Evolutionary conservation across 2,797 vertebrate genomes (phyloP).

Genomic region (Peromyscus attwateri): DNA sequence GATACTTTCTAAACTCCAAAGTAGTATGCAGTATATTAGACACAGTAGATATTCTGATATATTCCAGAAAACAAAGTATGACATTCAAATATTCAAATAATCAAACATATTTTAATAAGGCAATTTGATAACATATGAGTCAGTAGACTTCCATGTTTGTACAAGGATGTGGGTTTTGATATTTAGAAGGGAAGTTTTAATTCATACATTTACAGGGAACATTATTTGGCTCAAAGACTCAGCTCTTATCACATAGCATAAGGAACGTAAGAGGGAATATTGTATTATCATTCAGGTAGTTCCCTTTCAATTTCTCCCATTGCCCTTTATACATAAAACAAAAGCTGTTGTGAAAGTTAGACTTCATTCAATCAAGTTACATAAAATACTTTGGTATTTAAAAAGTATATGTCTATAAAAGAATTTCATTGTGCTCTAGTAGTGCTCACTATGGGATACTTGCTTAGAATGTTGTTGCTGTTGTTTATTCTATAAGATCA

Average conservation of each 20-base stretch:
- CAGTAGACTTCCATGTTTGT: background rate
- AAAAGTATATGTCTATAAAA: background rate
- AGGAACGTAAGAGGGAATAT: conserved; percentile 4
- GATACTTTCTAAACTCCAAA: background rate
- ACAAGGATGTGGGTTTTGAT: background rate
- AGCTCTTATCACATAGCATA: conserved; percentile 6
- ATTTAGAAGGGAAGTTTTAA: conserved; percentile 29
- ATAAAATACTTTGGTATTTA: background rate
- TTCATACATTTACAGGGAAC: background rate
- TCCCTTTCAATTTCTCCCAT: background rate
- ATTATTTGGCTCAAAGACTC: conserved; percentile 21
- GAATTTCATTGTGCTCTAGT: background rate
- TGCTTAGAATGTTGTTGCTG: background rate
- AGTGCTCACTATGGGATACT: background rate
- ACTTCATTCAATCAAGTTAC: background rate
- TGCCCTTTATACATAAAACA: background rate
- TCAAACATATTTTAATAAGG: background rate
- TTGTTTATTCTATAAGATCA: background rate
- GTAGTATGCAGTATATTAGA: background rate
- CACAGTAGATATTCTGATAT: background rate
- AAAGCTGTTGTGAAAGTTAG: conserved; percentile 1
- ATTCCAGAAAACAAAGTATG: background rate
- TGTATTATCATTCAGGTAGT: background rate
- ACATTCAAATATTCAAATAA: conserved; percentile 21
- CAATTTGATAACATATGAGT: background rate